A percentile compares a stretch with the other conserved stretches of the same genome.
Conservation (phyloP, 2,113 vertebrate genomes). For the Melanerpes formicivorus region DNA sequence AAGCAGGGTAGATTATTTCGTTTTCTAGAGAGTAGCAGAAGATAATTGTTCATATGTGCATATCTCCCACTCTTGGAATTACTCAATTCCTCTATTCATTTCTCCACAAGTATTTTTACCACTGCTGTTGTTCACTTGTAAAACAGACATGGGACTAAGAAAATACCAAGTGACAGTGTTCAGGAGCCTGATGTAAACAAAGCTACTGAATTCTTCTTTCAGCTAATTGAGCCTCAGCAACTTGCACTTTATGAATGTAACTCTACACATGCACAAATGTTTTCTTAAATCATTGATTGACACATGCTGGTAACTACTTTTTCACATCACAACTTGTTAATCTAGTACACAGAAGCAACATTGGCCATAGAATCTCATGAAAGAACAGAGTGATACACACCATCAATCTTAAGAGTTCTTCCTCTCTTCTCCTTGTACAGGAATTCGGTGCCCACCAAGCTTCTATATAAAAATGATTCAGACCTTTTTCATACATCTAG, state of each 20-base stretch:
- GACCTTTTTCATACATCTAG: not conserved
- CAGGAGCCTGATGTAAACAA: not conserved
- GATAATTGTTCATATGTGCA: rapidly evolving
- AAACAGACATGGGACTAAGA: not conserved
- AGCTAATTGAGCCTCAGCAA: not conserved
- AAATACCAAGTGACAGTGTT: not conserved
- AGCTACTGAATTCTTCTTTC: not conserved
- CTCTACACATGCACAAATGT: not conserved
- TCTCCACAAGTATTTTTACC: rapidly evolving
- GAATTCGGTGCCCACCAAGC: not conserved
- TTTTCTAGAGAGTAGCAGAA: not conserved
- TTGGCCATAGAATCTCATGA: not conserved
- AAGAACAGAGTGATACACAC: not conserved
- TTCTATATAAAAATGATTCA: constrained; percentile 28
- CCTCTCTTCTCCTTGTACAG: not conserved
- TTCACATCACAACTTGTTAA: not conserved
- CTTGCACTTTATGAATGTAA: constrained; percentile 9
- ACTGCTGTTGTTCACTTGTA: not conserved
- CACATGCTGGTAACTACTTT: not conserved
- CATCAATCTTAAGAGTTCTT: not conserved
- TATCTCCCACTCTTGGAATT: not conserved
- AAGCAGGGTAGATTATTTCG: not conserved
- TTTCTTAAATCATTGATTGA: constrained; percentile 7
- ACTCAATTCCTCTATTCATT: not conserved
- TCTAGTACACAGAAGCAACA: not conserved